phyloP scores from a whole-genome alignment of 2,888 invertebrate species.

The Bombyx huttoni region DNA sequence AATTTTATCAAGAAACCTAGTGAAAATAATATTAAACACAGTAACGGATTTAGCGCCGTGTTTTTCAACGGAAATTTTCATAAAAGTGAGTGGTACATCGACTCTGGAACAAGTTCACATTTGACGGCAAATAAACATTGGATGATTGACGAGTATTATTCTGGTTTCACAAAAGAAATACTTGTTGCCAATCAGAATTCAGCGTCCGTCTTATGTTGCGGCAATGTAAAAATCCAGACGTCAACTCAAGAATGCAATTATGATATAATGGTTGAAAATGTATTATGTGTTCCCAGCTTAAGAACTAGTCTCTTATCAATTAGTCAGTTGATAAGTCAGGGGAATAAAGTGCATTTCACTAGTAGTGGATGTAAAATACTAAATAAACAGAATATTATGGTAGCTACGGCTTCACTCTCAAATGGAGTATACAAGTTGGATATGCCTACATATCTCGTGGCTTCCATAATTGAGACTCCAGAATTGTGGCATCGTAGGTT shows the following conservation, averaged over 20 bases:
- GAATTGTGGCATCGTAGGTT: constrained; percentile 3
- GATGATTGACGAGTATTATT: background rate
- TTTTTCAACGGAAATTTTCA: background rate
- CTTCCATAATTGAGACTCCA: background rate
- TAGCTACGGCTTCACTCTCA: too few relatives aligned
- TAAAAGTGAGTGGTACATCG: constrained; percentile 2
- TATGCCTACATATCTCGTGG: too few relatives aligned
- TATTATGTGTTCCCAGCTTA: background rate
- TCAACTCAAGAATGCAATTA: background rate
- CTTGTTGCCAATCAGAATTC: constrained; percentile 1
- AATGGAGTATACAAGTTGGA: too few relatives aligned
- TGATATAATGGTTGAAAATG: constrained; percentile 1
- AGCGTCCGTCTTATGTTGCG: background rate
- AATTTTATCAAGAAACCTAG: too few relatives aligned
- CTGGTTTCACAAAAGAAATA: constrained; percentile 1
- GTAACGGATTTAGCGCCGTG: background rate
- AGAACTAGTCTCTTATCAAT: background rate
- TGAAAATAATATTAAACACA: too few relatives aligned
- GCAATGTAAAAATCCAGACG: constrained; percentile 1
- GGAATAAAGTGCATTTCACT: background rate
- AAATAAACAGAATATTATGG: background rate
- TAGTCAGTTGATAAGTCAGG: background rate
- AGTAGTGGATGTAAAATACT: constrained; percentile 8
- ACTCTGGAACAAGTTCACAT: constrained; percentile 3
- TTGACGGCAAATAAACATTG: constrained; percentile 1